Base-by-base conservation (phyloP, 2,113 vertebrate genomes). In the Phaethon lepturus region DNA sequence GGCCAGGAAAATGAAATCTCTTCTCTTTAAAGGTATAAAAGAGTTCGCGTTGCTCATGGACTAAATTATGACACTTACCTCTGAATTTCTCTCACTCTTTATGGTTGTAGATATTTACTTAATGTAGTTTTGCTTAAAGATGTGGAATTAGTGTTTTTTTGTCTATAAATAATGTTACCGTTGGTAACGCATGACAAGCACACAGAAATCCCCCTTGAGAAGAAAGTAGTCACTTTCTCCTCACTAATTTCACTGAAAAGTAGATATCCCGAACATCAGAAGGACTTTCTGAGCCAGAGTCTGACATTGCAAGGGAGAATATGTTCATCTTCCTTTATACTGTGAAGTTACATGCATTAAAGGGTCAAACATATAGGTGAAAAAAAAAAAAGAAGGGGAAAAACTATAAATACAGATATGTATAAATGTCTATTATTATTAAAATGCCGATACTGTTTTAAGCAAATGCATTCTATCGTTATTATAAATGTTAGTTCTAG, bases 391-490 rank as follows among this genome's bases (percentile, higher is more conserved):
- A 92, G 78, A 76, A 71, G 79, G 80, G 83, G 86, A 17, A 88
- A 96, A 97, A 90, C 80, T 98, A 98, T 98, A 98, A 98, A 97
- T 98, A 97, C 97, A 98, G 96, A 98, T 98, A 98, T 98, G 98
- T 98, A 98, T 98, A 98, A 98, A 98, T 98, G 97, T 98, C 97
- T 98, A 98, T 98, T 98, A 98, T 98, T 98, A 98, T 98, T 98
- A 98, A 98, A 97, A 98, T 97, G 95, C 97, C 90, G 96, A 98
- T 98, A 98, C 97, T 98, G 97, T 98, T 98, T 98, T 97, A 98
- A 98, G 97, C 97, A 98, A 98, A 98, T 98, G 97, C 98, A 98
- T 98, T 98, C 97, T 98, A 98, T 98, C 93, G 9, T 98, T 98
- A 98, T 98, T 98, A 98, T 98, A 98, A 98, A 98, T 98, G 98